These are phyloP conservation scores for Ectemnius cavifrons DNA, from an alignment of 2,888 invertebrate genomes.

Conservation along the genomic window DNA sequence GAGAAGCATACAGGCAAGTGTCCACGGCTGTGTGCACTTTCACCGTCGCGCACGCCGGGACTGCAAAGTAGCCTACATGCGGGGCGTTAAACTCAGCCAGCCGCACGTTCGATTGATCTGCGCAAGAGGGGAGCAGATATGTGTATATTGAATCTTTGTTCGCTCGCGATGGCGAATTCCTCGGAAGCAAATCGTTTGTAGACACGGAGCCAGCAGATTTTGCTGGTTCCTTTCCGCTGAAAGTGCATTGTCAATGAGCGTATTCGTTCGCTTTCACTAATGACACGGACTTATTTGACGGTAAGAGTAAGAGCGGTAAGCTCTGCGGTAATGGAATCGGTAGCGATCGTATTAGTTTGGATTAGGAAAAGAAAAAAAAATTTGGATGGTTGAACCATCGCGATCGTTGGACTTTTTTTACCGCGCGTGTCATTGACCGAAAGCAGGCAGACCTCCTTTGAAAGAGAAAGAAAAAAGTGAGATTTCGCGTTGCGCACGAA, in stretches of 20 bases:
- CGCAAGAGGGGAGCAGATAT: constrained; percentile 37
- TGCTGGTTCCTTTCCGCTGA: constrained; percentile 8
- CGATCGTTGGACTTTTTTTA: background rate
- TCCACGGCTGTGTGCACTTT: constrained; percentile 59
- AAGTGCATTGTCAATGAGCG: constrained; percentile 35
- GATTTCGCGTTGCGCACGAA: constrained; percentile 4
- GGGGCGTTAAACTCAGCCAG: constrained; percentile 64
- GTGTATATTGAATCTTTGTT: constrained; percentile 53
- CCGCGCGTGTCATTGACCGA: constrained; percentile 17
- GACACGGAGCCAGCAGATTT: too few relatives aligned
- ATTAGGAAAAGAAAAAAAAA: too few relatives aligned
- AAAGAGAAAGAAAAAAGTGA: background rate
- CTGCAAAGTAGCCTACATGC: constrained; percentile 64
- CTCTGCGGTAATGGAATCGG: too few relatives aligned
- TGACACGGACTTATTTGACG: background rate
- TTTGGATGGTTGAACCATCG: constrained; percentile 1
- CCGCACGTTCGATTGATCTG: constrained; percentile 53
- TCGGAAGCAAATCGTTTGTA: constrained; percentile 15
- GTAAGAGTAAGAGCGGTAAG: too few relatives aligned
- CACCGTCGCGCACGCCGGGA: constrained; percentile 62
- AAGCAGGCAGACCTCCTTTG: constrained; percentile 2
- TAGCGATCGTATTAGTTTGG: too few relatives aligned
- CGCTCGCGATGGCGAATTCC: constrained; percentile 62
- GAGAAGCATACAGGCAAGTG: background rate
- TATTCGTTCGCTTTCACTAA: constrained; percentile 36